Conservation (phyloP, 2,888 invertebrate genomes). For the Sipha maydis region DNA sequence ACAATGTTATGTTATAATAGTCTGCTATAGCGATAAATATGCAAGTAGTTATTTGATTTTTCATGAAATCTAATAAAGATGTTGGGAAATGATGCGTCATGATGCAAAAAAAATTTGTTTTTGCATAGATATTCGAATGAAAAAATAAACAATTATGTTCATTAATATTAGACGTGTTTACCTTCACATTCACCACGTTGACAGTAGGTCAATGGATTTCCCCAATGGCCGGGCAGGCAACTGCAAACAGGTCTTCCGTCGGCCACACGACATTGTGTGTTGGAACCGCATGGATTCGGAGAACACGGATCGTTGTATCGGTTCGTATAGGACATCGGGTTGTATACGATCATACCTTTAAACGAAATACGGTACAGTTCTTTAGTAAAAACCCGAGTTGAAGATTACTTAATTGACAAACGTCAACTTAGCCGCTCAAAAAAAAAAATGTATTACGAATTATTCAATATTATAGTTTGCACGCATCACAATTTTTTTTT, state of each 20-base stretch:
- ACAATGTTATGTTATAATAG: too few relatives aligned
- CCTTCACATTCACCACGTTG: slow-evolving; percentile 79
- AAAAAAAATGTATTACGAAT: too few relatives aligned
- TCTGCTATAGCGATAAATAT: neutral
- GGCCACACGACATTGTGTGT: slow-evolving; percentile 83
- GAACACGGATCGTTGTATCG: slow-evolving; percentile 75
- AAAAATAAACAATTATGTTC: slow-evolving; percentile 32
- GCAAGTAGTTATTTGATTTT: neutral
- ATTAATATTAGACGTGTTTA: slow-evolving; percentile 67
- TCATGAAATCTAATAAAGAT: neutral
- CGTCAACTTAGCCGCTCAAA: too few relatives aligned
- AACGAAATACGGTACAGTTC: neutral
- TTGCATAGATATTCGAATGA: neutral
- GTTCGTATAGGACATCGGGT: slow-evolving; percentile 69
- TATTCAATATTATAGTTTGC: too few relatives aligned
- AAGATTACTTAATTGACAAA: too few relatives aligned
- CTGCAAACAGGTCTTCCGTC: slow-evolving; percentile 88
- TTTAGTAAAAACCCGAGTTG: neutral
- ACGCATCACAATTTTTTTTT: too few relatives aligned
- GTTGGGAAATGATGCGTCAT: neutral
- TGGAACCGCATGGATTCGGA: slow-evolving; percentile 86
- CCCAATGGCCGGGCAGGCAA: slow-evolving; percentile 82
- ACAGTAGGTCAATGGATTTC: slow-evolving; percentile 81
- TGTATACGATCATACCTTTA: slow-evolving; percentile 59
- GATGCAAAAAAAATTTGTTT: neutral